A percentile compares a stretch with the other conserved stretches of the same genome.
Evolutionary conservation across 2,113 vertebrate genomes (phyloP).

Genomic region (Steatornis caripensis): DNA sequence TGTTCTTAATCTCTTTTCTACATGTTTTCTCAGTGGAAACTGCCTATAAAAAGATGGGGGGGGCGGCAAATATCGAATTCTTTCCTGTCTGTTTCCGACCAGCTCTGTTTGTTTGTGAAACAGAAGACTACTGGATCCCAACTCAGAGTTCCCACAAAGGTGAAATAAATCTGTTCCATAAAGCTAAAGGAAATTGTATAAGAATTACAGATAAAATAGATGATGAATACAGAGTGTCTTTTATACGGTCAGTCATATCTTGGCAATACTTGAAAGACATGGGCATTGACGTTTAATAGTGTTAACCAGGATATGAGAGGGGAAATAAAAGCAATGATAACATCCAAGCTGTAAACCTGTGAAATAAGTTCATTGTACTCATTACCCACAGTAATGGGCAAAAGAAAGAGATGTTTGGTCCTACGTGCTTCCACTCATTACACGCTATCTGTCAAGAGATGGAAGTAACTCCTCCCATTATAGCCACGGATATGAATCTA

Average conservation of each 20-base stretch:
- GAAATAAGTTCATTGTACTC: not conserved
- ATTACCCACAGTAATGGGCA: not conserved
- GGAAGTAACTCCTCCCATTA: not conserved
- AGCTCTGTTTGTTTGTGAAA: not conserved
- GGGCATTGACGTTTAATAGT: not conserved
- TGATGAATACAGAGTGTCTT: not conserved
- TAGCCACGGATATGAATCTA: not conserved
- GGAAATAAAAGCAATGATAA: not conserved
- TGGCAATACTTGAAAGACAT: not conserved
- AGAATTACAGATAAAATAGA: not conserved
- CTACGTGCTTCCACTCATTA: not conserved
- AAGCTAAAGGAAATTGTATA: not conserved
- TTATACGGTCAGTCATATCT: not conserved
- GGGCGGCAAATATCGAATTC: not conserved
- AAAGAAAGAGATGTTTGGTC: not conserved
- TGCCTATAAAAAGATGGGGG: not conserved
- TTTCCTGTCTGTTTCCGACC: not conserved
- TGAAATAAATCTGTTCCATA: not conserved
- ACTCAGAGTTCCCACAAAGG: not conserved
- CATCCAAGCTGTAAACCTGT: not conserved
- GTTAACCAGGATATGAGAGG: not conserved
- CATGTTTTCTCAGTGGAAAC: not conserved
- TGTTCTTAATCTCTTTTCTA: not conserved
- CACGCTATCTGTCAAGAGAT: not conserved
- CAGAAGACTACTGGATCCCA: not conserved